Percentiles rank a stretch among this genome's conserved stretches.
These are phyloP conservation scores for Limanda limanda DNA, from an alignment of 2,113 vertebrate species.

Conservation along the genomic window DNA sequence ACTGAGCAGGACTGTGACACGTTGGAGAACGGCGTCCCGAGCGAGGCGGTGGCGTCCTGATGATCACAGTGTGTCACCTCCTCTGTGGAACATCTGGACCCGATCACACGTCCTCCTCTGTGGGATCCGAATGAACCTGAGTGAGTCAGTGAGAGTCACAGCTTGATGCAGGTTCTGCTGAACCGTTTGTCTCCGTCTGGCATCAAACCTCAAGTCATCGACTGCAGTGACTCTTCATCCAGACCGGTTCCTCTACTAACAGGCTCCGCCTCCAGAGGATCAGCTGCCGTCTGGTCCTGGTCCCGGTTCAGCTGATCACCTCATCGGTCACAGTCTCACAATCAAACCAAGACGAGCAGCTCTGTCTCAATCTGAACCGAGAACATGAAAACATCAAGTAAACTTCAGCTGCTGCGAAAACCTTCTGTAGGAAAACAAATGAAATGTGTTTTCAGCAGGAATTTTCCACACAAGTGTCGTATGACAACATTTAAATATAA, in stretches of 20 bases:
- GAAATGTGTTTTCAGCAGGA: not conserved
- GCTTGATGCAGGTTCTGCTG: not conserved
- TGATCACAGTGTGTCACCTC: conserved; percentile 4
- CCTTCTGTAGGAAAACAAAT: not conserved
- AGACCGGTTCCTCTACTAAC: not conserved
- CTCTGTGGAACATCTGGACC: not conserved
- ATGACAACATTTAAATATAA: too few species aligned
- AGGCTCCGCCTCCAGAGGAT: not conserved
- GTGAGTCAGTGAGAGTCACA: not conserved
- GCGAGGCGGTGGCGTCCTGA: conserved; percentile 41
- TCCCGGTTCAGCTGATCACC: not conserved
- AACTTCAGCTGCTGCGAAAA: not conserved
- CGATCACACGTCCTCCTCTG: not conserved
- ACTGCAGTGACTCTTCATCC: not conserved
- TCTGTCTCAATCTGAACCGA: too few species aligned
- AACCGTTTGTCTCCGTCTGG: not conserved
- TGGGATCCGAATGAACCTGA: not conserved
- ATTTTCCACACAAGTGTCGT: not conserved
- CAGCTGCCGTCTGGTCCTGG: not conserved
- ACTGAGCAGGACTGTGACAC: conserved; percentile 31
- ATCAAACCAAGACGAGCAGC: too few species aligned
- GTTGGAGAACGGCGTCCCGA: conserved; percentile 16
- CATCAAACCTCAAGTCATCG: too few species aligned
- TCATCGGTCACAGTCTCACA: not conserved
- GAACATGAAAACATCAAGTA: too few species aligned